Evolutionary conservation across 2,113 vertebrate species (phyloP), one percentile per base, ranked within the genome.

Genomic region (Hemiscyllium ocellatum): DNA sequence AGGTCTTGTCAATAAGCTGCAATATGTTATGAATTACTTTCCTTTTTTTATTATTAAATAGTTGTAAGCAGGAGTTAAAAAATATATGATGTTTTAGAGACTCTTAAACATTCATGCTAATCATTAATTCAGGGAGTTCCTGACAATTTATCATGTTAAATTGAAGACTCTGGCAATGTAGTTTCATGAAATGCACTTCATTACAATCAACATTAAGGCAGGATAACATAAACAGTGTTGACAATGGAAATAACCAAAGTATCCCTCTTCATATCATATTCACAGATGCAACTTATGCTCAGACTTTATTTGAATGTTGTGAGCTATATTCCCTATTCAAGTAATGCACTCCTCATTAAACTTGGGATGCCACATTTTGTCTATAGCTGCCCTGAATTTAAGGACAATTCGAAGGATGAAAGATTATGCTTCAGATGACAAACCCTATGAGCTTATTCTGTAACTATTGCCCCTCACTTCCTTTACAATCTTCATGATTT

Each of bases 121-220:
- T 90, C 61, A 52, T 65, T 65, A 26, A 52, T 90, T n/a, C 26
- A 61, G 87, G 87, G 87, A 90, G 61, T 90, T 90, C 87, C 87
- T 90, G 52, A 52, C 24, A 65, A 29, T 61, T 90, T 90, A 65
- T 61, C 50, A 90, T 90, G 52, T 61, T 90, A 90, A 89, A 89
- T 89, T 89, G 22, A 89, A 90, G 86, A 52, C 86, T 86, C 85
- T 56, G 86, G 47, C 86, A 89, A 89, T 56, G 26, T 61, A 10
- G 26, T 65, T 61, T 13, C 61, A 52, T 90, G 13, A 26, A 56
- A 56, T 29, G 50, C 56, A 56, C 52, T 90, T 61, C 13, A 24
- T 90, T 52, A 33, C 24, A 61, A 61, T 61, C 87, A 65, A 52
- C 13, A 65, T 90, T 33, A 61, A 90, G 87, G 33, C 87, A 90